Percentiles rank a stretch among this genome's conserved stretches.
phyloP scores from a whole-genome alignment of 2,888 invertebrate species.

The Parasteatoda lunata region DNA sequence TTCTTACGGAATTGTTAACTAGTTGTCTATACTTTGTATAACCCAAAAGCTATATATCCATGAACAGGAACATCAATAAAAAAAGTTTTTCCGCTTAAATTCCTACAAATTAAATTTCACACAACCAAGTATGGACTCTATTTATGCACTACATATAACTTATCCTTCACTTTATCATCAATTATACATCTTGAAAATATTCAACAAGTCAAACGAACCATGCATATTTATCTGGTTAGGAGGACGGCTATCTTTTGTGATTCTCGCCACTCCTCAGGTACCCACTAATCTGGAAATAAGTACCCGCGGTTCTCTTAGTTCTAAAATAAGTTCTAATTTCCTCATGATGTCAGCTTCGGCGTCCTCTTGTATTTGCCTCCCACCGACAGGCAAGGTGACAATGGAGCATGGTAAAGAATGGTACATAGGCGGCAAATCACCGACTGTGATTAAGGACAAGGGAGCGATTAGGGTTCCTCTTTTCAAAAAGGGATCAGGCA shows the following conservation, averaged over 20 bases:
- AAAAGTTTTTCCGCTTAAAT: too few relatives aligned
- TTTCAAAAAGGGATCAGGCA: slow-evolving; percentile 18
- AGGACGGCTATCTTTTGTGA: background rate
- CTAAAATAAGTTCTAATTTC: slow-evolving; percentile 51
- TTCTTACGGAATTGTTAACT: too few relatives aligned
- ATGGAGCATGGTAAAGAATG: slow-evolving; percentile 19
- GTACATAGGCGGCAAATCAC: slow-evolving; percentile 25
- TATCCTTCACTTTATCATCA: too few relatives aligned
- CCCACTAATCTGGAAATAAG: slow-evolving; percentile 67
- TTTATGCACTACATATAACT: too few relatives aligned
- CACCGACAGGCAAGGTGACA: slow-evolving; percentile 33
- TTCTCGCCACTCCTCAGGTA: background rate
- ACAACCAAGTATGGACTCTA: too few relatives aligned
- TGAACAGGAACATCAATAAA: too few relatives aligned
- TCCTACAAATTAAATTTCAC: too few relatives aligned
- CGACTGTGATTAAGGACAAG: slow-evolving; percentile 34
- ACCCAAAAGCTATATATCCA: too few relatives aligned
- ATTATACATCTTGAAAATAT: background rate
- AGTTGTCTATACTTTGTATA: too few relatives aligned
- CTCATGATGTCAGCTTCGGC: background rate
- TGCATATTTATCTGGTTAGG: background rate
- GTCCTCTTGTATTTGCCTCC: slow-evolving; percentile 13
- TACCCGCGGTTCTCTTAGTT: slow-evolving; percentile 28
- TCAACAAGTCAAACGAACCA: background rate
- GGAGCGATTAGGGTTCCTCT: slow-evolving; percentile 19